phyloP scores from a whole-genome alignment of 2,797 vertebrate genomes.

The Pipistrellus kuhlii region DNA sequence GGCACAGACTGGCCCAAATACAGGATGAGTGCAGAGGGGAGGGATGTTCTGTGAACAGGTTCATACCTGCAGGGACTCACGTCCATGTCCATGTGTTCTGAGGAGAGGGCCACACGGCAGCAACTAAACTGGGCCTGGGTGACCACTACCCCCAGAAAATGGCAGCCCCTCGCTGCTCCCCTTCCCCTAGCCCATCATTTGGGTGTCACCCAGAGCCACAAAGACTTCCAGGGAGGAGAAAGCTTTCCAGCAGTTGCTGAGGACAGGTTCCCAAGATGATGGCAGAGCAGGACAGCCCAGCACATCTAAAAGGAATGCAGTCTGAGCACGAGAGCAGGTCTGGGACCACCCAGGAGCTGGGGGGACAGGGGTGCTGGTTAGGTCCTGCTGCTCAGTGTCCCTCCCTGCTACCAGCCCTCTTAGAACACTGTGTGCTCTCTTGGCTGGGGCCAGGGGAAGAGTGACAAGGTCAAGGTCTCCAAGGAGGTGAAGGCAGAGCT shows the following conservation, averaged over 20 bases:
- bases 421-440: fast-evolving
- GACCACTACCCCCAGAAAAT: neutral
- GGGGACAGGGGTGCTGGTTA: fast-evolving
- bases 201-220: neutral
- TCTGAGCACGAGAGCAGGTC: fast-evolving
- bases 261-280: too few relatives aligned
- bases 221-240: neutral
- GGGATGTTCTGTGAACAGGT: neutral
- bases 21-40: neutral
- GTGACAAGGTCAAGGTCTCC: too few relatives aligned
- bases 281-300: neutral
- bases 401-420: fast-evolving
- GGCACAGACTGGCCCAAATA: neutral
- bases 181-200: fast-evolving
- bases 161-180: fast-evolving
- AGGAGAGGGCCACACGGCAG: too few relatives aligned
- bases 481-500: fast-evolving
- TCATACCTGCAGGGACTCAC: neutral
- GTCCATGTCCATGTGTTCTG: neutral
- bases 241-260: neutral
- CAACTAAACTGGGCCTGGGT: too few relatives aligned
- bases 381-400: fast-evolving
- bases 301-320: fast-evolving
- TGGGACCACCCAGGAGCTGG: neutral
- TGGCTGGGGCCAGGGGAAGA: neutral